A percentile compares a stretch with the other conserved stretches of the same genome.
These are phyloP conservation scores for Microcebus ravelobensis DNA, from an alignment of 2,113 vertebrate genomes.

Conservation along the genomic window DNA sequence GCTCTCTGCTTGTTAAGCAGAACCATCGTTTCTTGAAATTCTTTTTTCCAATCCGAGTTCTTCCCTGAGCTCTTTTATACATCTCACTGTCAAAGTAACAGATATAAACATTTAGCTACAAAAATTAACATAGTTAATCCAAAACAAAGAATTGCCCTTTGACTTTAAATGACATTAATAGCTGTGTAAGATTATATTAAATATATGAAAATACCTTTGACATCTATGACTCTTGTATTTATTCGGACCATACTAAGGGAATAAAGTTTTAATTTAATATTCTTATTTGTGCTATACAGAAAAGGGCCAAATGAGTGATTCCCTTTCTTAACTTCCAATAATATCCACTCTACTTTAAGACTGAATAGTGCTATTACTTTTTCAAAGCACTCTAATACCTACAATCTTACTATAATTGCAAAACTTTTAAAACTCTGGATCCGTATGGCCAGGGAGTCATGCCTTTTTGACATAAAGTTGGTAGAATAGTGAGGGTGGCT, in stretches of 20 bases:
- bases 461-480: neutral
- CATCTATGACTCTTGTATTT: conserved; percentile 2
- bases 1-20: conserved; percentile 94
- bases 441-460: neutral
- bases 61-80: conserved; percentile 96
- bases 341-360: neutral
- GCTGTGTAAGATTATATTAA: neutral
- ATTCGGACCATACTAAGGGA: neutral
- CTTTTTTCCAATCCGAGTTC: conserved; percentile 93
- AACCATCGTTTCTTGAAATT: conserved; percentile 98
- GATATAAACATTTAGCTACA: conserved; percentile 51
- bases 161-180: conserved; percentile 19
- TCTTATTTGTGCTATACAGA: conserved; percentile 29
- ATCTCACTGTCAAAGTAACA: conserved; percentile 90
- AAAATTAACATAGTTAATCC: neutral
- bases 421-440: neutral
- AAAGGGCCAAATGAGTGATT: conserved; percentile 2
- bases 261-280: neutral
- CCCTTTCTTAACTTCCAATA: neutral
- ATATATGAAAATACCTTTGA: neutral
- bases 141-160: conserved; percentile 30
- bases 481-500: neutral
- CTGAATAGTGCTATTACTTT: neutral
- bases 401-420: neutral
- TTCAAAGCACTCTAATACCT: neutral